Base-by-base conservation (phyloP, 2,888 invertebrate species). In the Punctoribates punctum region DNA sequence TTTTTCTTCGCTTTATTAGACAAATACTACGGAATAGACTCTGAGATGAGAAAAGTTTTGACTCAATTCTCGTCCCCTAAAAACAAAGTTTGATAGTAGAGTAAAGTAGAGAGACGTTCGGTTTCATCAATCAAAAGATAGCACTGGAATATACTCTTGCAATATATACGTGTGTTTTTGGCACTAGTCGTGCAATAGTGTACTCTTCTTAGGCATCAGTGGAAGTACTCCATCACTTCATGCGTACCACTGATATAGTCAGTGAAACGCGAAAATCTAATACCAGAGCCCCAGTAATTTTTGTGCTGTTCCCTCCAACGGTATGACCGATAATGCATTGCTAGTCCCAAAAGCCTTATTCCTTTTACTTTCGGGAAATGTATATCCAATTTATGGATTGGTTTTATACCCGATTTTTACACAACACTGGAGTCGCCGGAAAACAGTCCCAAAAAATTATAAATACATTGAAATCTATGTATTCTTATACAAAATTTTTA, bases 71-170 rank as follows among this genome's bases (percentile, higher is more conserved):
- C 60, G 60, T 23, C 60, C 27, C 60, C 27, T 60, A 29, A 60
- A 60, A 60, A 27, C 60, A 60, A 60, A 29, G 60, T 57, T 57
- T n/a, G n/a, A n/a, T n/a, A n/a, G n/a, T n/a, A n/a, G n/a, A n/a
- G n/a, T n/a, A n/a, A n/a, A n/a, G n/a, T n/a, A 34, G 34, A 25
- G 60, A 29, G 11, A 67, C 38, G 67, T 42, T 42, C 1, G 42
- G 29, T 67, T 67, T 67, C 67, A 67, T 67, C 67, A 67, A 67
- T 67, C 67, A 67, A 67, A 67, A 67, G 67, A 67, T 67, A 67
- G 67, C 67, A 67, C 67, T 67, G 67, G 20, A 34, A 67, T 42
- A 42, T 29, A 67, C 42, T 42, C 42, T 13, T 42, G 42, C 42
- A 60, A 27, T 11, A 15, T 29, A 27, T 72, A 72, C 72, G 48